Evolutionary conservation across 2,113 vertebrate genomes (phyloP).

Genomic region (Sterrhoptilus dennistouni): DNA sequence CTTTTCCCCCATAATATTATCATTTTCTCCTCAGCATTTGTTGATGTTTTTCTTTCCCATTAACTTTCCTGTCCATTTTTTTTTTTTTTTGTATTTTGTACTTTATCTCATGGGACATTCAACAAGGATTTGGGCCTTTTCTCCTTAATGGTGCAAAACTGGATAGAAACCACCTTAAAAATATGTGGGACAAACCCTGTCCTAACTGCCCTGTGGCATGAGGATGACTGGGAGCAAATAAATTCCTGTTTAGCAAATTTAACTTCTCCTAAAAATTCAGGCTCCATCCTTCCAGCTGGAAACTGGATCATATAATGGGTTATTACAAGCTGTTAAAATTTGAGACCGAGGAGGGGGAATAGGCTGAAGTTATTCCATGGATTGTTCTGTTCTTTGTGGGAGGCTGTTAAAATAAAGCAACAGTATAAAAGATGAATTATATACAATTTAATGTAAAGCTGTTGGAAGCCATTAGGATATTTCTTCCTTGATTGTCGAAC

Average conservation of each 20-base stretch:
- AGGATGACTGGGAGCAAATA: neutral
- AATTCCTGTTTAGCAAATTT: neutral
- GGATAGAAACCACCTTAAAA: neutral
- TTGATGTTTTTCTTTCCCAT: neutral
- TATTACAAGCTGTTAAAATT: constrained; percentile 56
- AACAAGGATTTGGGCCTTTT: neutral
- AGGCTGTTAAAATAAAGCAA: constrained; percentile 48
- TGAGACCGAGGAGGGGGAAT: constrained; percentile 22
- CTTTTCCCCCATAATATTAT: neutral
- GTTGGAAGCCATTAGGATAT: constrained; percentile 54
- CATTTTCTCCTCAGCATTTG: neutral
- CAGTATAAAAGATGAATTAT: constrained; percentile 52
- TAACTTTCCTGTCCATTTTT: neutral
- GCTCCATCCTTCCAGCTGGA: constrained; percentile 29
- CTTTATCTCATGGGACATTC: neutral
- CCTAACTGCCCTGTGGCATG: neutral
- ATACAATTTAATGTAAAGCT: constrained; percentile 52
- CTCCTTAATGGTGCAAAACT: neutral
- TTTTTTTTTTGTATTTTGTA: neutral
- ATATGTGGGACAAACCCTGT: neutral
- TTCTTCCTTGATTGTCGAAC: constrained; percentile 59
- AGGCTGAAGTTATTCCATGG: constrained; percentile 44
- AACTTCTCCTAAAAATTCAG: constrained; percentile 6
- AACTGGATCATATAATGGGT: constrained; percentile 11
- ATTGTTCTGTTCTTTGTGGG: constrained; percentile 51